A percentile compares a stretch with the other conserved stretches of the same genome.
phyloP scores from a whole-genome alignment of 2,888 invertebrate genomes.

The Autographa gamma region DNA sequence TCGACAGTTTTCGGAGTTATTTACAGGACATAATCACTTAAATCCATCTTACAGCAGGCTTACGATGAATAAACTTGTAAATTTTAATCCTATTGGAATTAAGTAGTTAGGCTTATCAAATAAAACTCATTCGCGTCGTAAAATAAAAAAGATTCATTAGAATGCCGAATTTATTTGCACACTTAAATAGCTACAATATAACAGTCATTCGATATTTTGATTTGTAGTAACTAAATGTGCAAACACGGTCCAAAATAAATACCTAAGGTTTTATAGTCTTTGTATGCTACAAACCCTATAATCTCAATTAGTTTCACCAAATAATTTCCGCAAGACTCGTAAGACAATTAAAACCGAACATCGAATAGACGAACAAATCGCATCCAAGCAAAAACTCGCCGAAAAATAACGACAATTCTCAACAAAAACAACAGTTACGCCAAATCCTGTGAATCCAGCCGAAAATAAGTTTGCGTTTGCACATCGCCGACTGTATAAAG shows the following conservation, averaged over 20 bases:
- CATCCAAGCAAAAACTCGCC: conserved; percentile 45
- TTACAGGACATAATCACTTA: neutral
- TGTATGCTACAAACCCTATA: neutral
- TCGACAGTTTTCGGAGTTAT: too few relatives aligned
- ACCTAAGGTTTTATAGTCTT: too few relatives aligned
- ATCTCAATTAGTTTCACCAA: neutral
- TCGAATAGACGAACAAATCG: conserved; percentile 42
- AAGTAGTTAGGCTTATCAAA: too few relatives aligned
- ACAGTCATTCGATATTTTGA: too few relatives aligned
- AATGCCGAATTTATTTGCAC: too few relatives aligned
- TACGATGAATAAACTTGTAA: conserved; percentile 61
- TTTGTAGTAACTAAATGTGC: too few relatives aligned
- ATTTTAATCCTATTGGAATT: conserved; percentile 9
- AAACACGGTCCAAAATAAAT: neutral
- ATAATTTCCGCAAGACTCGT: neutral
- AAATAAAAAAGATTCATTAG: too few relatives aligned
- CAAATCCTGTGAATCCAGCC: conserved; percentile 71
- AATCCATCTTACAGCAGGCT: conserved; percentile 35
- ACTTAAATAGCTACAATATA: too few relatives aligned
- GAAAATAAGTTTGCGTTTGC: conserved; percentile 81
- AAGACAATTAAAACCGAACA: conserved; percentile 13
- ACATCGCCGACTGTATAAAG: conserved; percentile 84
- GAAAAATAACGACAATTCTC: conserved; percentile 63
- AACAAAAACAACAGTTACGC: conserved; percentile 67
- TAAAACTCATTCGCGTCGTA: too few relatives aligned